These are phyloP conservation scores for Heliangelus exortis DNA, from an alignment of 2,797 vertebrate species.

Conservation along the genomic window DNA sequence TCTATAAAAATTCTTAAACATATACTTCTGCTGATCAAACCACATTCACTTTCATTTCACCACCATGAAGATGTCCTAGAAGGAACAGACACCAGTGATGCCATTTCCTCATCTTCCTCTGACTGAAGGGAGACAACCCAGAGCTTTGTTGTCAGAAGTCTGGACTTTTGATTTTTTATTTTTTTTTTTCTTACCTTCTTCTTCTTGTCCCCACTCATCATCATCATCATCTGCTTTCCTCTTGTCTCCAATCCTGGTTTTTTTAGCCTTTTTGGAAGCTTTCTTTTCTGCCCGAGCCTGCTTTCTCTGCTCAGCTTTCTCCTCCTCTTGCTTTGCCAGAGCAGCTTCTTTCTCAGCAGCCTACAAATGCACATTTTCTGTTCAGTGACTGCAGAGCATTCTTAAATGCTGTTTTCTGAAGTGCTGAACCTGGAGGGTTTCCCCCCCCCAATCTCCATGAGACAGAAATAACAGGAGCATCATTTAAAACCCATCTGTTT, in stretches of 20 bases:
- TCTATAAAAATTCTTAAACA: background rate
- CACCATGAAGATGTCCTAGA: background rate
- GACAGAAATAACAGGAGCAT: background rate
- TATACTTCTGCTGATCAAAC: background rate
- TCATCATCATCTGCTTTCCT: slow-evolving; percentile 81
- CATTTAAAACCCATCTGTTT: background rate
- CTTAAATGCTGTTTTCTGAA: background rate
- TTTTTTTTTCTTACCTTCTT: slow-evolving; percentile 67
- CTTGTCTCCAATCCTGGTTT: slow-evolving; percentile 80
- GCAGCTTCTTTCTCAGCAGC: slow-evolving; percentile 91
- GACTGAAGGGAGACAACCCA: background rate
- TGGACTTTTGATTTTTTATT: background rate
- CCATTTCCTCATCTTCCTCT: background rate
- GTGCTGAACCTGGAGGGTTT: background rate
- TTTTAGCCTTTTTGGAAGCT: slow-evolving; percentile 85
- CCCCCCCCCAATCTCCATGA: background rate
- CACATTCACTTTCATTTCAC: background rate
- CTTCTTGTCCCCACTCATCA: slow-evolving; percentile 77
- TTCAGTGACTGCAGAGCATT: background rate
- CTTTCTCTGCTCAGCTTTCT: slow-evolving; percentile 85
- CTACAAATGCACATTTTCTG: slow-evolving; percentile 65
- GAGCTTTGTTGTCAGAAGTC: rapidly evolving
- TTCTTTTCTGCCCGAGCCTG: slow-evolving; percentile 88
- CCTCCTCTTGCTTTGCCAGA: slow-evolving; percentile 86
- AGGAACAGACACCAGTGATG: background rate